Percentiles rank a stretch among this genome's conserved stretches.
Evolutionary conservation across 1,140 invertebrate species (phyloP).

Genomic region (Tetragonula clypearis): DNA sequence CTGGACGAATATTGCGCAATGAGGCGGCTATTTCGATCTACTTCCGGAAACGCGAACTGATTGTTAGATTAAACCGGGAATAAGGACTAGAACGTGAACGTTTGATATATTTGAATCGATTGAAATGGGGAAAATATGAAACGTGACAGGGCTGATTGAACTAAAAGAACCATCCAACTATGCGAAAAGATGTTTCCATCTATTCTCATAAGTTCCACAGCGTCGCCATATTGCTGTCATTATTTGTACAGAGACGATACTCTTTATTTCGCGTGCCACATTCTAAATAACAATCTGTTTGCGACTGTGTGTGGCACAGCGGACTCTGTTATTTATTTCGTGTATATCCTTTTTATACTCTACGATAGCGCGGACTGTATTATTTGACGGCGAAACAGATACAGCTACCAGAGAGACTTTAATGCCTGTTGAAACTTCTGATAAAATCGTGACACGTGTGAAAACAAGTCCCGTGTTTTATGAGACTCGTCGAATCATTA

Average conservation of each 20-base stretch:
- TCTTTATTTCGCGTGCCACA: not conserved
- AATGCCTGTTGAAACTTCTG: conserved; percentile 33
- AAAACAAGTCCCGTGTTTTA: not conserved
- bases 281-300: not conserved
- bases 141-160: conserved; percentile 17
- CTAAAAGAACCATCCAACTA: conserved; percentile 30
- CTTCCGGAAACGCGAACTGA: conserved; percentile 34
- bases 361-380: not conserved
- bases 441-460: conserved; percentile 4
- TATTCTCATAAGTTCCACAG: conserved; percentile 48
- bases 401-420: conserved; percentile 32
- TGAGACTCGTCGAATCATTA: conserved; percentile 26
- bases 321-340: not conserved
- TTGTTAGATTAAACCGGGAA: conserved; percentile 43
- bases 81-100: conserved; percentile 60
- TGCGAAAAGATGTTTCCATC: conserved; percentile 42
- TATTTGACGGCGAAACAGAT: not conserved
- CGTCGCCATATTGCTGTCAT: not conserved
- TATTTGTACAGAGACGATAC: not conserved
- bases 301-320: not conserved
- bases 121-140: not conserved
- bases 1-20: not conserved
- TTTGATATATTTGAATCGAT: conserved; percentile 56
- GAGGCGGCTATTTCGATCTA: conserved; percentile 10
- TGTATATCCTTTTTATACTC: not conserved